These are phyloP conservation scores for Colletes gigas DNA, from an alignment of 1,140 invertebrate genomes.

Conservation along the genomic window DNA sequence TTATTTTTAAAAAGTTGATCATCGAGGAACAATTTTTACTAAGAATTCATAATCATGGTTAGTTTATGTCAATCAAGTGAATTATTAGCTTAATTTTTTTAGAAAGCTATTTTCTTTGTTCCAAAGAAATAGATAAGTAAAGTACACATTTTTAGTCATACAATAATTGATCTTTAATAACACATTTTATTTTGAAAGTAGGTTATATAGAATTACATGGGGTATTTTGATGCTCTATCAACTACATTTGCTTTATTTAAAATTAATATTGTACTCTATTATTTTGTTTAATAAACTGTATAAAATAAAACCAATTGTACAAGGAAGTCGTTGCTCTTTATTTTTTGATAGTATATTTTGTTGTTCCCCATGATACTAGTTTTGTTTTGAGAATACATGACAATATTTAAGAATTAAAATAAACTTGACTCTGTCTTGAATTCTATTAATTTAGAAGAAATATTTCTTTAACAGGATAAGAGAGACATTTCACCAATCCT, in stretches of 20 bases:
- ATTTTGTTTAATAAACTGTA: too few species aligned
- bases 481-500: conserved; percentile 82
- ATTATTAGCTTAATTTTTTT: neutral
- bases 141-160: neutral
- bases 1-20: neutral
- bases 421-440: neutral
- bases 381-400: too few species aligned
- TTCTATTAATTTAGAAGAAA: neutral
- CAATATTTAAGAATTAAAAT: neutral
- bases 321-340: too few species aligned
- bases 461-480: conserved; percentile 67
- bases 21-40: neutral
- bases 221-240: too few species aligned
- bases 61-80: neutral
- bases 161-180: neutral
- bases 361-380: too few species aligned
- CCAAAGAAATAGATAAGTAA: neutral
- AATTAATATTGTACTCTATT: too few species aligned
- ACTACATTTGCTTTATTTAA: too few species aligned
- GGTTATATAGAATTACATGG: too few species aligned
- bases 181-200: neutral
- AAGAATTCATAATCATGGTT: neutral
- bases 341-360: too few species aligned
- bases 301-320: too few species aligned
- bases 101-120: neutral